Evolutionary conservation across 2,888 invertebrate species (phyloP), one percentile per base, ranked within the genome.

Genomic region (Ditula angustiorana): DNA sequence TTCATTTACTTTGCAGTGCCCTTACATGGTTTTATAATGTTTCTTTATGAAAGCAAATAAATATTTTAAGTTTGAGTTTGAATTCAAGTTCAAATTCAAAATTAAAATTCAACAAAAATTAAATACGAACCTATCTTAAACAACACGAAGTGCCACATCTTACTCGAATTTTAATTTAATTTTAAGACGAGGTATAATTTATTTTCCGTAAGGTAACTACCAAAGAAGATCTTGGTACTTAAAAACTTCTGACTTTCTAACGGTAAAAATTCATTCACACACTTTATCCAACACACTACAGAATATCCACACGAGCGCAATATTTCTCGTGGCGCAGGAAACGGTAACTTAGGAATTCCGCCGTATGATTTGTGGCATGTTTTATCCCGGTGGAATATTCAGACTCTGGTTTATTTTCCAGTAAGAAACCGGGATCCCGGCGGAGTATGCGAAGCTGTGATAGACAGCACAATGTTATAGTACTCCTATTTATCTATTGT

Each of bases 331-430:
- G 11, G 21, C 49, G 64, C 66, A 69, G 88, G 88, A 88, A 88
- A 80, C 83, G 90, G 91, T 91, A 92, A 92, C 87, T 92, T 92
- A 93, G 93, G 94, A 94, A 94, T 94, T 94, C 94, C 94, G 94
- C 87, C 81, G 70, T 85, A 93, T 94, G 94, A 94, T 94, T 94
- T 94, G 94, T 94, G 89, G 88, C 82, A 68, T 75, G 79, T 73
- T 81, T 74, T 76, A 73, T 53, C 44, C 62, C 23, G n/a, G 7
- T 33, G 50, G 50, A 13, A 50, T 50, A 50, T 30, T 50, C 50
- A n/a, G 23, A 16, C 19, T 19, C 49, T 16, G 52, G 30, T 23
- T 23, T 33, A 30, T 46, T 46, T 50, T 33, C 53, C 23, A 30
- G 50, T 33, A 53, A 53, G 53, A 53, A 19, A 19, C 52, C 33